Conservation (phyloP, 2,797 vertebrate genomes). For the Poecile montanus region DNA sequence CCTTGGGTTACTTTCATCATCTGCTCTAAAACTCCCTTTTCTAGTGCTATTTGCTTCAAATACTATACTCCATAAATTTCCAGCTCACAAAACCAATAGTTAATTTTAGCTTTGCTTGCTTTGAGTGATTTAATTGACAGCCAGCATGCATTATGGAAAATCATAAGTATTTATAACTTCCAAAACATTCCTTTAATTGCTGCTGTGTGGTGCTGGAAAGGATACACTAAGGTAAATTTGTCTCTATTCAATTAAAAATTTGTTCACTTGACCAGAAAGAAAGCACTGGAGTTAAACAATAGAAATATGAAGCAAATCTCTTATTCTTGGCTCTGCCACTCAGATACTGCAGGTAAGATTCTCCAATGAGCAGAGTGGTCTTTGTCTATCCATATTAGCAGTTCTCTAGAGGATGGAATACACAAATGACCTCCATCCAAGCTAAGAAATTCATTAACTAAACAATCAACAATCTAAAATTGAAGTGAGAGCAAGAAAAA, state of each 20-base stretch:
- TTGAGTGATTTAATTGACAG: background rate
- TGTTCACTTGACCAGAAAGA: background rate
- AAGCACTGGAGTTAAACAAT: background rate
- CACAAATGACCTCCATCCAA: constrained; percentile 1
- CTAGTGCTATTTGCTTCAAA: background rate
- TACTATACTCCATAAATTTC: background rate
- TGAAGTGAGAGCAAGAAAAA: background rate
- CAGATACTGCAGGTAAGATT: background rate
- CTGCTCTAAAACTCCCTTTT: background rate
- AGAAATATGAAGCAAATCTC: background rate
- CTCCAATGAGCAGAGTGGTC: background rate
- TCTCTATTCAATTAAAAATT: background rate
- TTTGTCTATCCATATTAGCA: background rate
- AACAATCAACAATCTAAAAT: constrained; percentile 10
- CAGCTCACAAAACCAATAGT: background rate
- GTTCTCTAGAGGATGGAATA: background rate
- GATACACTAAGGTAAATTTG: background rate
- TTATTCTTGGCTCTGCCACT: background rate
- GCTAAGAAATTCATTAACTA: constrained; percentile 27
- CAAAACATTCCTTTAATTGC: background rate
- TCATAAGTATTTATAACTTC: background rate
- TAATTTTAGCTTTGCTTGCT: background rate
- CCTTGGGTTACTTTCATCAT: background rate
- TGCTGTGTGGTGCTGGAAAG: background rate
- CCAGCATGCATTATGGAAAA: background rate